Conservation (phyloP, 2,113 vertebrate genomes). For the Scopus umbretta region DNA sequence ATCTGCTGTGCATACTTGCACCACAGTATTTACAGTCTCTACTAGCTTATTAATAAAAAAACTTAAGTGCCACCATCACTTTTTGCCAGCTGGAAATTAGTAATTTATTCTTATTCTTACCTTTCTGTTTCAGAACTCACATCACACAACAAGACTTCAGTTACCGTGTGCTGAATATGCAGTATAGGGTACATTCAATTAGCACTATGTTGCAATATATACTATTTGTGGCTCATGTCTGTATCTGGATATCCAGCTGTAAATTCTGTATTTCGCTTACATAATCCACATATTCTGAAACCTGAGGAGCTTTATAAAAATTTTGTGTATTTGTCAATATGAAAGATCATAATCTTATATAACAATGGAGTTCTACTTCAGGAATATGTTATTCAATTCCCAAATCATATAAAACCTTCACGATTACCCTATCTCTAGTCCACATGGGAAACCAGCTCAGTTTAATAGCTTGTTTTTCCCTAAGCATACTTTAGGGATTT, state of each 20-base stretch:
- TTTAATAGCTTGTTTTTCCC: neutral
- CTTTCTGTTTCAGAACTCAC: neutral
- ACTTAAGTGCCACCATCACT: neutral
- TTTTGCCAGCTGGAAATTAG: neutral
- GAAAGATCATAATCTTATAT: neutral
- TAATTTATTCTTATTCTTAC: neutral
- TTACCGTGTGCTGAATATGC: neutral
- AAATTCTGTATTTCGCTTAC: neutral
- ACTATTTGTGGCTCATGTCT: neutral
- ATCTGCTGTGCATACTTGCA: neutral
- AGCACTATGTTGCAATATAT: neutral
- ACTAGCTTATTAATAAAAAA: neutral
- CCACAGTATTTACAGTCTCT: neutral
- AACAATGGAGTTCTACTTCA: neutral
- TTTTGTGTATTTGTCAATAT: neutral
- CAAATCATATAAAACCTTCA: neutral
- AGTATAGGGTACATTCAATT: neutral
- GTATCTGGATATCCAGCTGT: neutral
- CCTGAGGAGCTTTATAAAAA: neutral
- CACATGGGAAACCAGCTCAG: neutral
- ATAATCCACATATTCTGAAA: neutral
- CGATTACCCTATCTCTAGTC: neutral
- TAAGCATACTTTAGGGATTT: neutral
- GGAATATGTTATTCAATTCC: neutral
- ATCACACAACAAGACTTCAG: neutral